phyloP scores from a whole-genome alignment of 2,888 invertebrate genomes.

The Aricia artaxerxes region DNA sequence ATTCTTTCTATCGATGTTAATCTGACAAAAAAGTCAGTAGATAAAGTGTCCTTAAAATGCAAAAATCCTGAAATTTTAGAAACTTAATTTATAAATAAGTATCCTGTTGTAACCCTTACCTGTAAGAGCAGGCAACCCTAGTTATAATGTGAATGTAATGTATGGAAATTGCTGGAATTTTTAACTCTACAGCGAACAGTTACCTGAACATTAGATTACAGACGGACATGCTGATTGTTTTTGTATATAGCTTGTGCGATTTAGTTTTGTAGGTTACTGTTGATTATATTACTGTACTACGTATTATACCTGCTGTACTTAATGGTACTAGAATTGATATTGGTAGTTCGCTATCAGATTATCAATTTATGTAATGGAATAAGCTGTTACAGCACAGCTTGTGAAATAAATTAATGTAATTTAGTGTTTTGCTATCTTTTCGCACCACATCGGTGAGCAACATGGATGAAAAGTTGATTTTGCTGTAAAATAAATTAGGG shows the following conservation, averaged over 20 bases:
- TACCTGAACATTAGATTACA: constrained; percentile 10
- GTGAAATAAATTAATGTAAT: too few relatives aligned
- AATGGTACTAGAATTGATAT: not conserved
- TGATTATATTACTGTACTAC: not conserved
- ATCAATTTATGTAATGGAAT: too few relatives aligned
- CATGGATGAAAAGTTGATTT: too few relatives aligned
- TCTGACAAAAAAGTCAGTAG: too few relatives aligned
- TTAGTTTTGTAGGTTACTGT: not conserved
- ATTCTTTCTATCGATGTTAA: too few relatives aligned
- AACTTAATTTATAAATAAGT: not conserved
- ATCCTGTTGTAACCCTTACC: too few relatives aligned
- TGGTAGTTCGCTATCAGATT: not conserved
- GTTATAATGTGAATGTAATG: constrained; percentile 25
- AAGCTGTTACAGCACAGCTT: too few relatives aligned
- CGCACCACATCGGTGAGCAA: too few relatives aligned
- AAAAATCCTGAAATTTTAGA: too few relatives aligned
- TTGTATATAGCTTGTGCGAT: not conserved
- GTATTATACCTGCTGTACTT: not conserved
- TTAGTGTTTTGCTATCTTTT: too few relatives aligned
- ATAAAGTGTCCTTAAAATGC: too few relatives aligned
- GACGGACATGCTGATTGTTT: not conserved
- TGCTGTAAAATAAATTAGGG: too few relatives aligned
- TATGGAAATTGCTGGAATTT: constrained; percentile 2
- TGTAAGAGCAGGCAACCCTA: not conserved
- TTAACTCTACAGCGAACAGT: not conserved